Conservation (phyloP, 2,888 invertebrate species). For the Anodontia alba region DNA sequence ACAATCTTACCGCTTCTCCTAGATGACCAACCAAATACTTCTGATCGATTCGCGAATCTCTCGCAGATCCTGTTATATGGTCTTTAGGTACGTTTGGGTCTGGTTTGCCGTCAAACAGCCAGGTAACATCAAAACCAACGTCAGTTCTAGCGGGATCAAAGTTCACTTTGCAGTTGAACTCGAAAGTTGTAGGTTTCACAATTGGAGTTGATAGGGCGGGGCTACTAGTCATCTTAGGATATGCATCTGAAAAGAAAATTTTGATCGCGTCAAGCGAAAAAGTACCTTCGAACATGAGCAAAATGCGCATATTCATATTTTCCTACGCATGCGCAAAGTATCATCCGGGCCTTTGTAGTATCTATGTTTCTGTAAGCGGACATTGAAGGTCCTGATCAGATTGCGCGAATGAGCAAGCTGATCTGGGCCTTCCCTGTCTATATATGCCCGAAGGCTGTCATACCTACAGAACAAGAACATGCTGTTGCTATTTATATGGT, state of each 20-base stretch:
- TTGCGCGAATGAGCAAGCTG: too few species aligned
- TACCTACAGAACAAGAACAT: too few species aligned
- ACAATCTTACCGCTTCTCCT: conserved; percentile 38
- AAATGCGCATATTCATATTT: too few species aligned
- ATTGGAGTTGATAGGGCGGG: conserved; percentile 54
- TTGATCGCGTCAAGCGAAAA: too few species aligned
- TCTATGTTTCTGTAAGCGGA: too few species aligned
- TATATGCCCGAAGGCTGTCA: too few species aligned
- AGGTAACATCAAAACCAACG: conserved; percentile 57
- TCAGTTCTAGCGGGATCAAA: conserved; percentile 44
- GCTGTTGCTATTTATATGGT: too few species aligned
- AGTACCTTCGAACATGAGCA: too few species aligned
- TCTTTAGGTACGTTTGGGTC: conserved; percentile 32
- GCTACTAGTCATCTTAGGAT: conserved; percentile 40
- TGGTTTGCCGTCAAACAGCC: conserved; percentile 52
- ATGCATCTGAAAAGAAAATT: conserved; percentile 44
- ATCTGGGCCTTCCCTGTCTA: too few species aligned
- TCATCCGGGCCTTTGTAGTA: too few species aligned
- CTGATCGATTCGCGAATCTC: conserved; percentile 44
- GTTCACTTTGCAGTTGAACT: conserved; percentile 50
- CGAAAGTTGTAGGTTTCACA: conserved; percentile 41
- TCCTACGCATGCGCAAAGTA: too few species aligned
- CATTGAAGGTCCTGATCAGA: too few species aligned
- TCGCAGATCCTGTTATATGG: conserved; percentile 21
- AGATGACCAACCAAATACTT: conserved; percentile 42